Evolutionary conservation across 2,113 vertebrate genomes (phyloP).

Genomic region (Nothocercus julius): DNA sequence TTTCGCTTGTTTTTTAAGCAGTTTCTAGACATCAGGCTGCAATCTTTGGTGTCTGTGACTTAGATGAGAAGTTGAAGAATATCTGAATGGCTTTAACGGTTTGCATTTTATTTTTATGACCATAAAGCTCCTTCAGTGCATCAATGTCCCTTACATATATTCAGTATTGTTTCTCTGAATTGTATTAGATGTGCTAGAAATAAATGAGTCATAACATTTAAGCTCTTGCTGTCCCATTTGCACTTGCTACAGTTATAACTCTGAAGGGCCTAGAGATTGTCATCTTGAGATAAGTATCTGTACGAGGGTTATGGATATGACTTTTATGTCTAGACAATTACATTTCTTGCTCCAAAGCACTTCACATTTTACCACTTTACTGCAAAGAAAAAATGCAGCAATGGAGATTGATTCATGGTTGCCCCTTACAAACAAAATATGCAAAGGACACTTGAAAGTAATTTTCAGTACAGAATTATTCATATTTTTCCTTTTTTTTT

Average conservation of each 20-base stretch:
- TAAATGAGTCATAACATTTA: slow-evolving; percentile 71
- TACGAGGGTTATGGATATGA: slow-evolving; percentile 60
- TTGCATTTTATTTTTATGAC: slow-evolving; percentile 73
- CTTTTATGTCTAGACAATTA: slow-evolving; percentile 74
- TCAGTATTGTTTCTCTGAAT: slow-evolving; percentile 56
- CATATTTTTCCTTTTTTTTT: slow-evolving; percentile 55
- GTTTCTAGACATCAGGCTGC: slow-evolving; percentile 59
- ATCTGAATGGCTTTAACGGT: slow-evolving; percentile 60
- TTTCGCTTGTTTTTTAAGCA: slow-evolving; percentile 31
- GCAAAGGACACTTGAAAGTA: slow-evolving; percentile 60
- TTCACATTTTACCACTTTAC: slow-evolving; percentile 65
- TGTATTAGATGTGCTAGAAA: slow-evolving; percentile 62
- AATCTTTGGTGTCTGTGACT: slow-evolving; percentile 43
- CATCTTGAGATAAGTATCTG: slow-evolving; percentile 65
- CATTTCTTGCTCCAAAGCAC: slow-evolving; percentile 69
- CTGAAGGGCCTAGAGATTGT: slow-evolving; percentile 70
- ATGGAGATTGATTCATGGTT: slow-evolving; percentile 70
- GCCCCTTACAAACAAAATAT: slow-evolving; percentile 63
- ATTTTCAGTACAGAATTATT: slow-evolving; percentile 76
- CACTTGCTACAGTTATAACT: slow-evolving; percentile 66
- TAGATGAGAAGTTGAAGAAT: slow-evolving; percentile 70
- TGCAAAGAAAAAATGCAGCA: slow-evolving; percentile 38
- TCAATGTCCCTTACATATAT: slow-evolving; percentile 46
- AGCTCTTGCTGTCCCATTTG: slow-evolving; percentile 62
- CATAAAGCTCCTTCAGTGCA: slow-evolving; percentile 64